Percentiles rank a stretch among this genome's conserved stretches.
Conservation (phyloP, 2,113 vertebrate genomes). For the Vidua macroura region DNA sequence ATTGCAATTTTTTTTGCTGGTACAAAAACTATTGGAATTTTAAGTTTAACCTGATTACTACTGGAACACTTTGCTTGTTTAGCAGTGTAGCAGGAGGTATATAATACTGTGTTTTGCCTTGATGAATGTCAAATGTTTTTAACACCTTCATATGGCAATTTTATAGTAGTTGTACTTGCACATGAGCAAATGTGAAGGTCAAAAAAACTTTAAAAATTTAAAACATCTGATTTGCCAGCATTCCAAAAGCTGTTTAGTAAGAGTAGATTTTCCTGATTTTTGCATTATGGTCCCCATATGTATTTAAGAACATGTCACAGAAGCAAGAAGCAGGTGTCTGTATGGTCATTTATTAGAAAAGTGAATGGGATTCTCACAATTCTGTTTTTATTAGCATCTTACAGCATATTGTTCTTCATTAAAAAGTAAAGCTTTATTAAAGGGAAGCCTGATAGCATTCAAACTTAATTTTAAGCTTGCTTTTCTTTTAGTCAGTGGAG, state of each 20-base stretch:
- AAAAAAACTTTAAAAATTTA: not conserved
- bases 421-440: not conserved
- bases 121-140: not conserved
- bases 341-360: not conserved
- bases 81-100: not conserved
- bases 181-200: not conserved
- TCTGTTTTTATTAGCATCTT: not conserved
- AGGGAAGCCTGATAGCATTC: not conserved
- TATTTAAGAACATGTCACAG: not conserved
- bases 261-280: not conserved
- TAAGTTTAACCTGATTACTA: not conserved
- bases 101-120: not conserved
- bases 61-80: not conserved
- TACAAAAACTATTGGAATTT: not conserved
- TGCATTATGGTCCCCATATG: not conserved
- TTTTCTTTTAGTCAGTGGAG: conserved; percentile 87
- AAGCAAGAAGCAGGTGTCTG: not conserved
- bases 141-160: not conserved
- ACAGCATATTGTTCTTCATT: not conserved
- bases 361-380: not conserved
- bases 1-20: not conserved
- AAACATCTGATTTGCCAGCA: not conserved
- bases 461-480: not conserved
- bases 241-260: not conserved
- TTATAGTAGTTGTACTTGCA: not conserved